A percentile compares a stretch with the other conserved stretches of the same genome.
These are phyloP conservation scores for Prinia subflava DNA, from an alignment of 2,113 vertebrate genomes.

Conservation along the genomic window DNA sequence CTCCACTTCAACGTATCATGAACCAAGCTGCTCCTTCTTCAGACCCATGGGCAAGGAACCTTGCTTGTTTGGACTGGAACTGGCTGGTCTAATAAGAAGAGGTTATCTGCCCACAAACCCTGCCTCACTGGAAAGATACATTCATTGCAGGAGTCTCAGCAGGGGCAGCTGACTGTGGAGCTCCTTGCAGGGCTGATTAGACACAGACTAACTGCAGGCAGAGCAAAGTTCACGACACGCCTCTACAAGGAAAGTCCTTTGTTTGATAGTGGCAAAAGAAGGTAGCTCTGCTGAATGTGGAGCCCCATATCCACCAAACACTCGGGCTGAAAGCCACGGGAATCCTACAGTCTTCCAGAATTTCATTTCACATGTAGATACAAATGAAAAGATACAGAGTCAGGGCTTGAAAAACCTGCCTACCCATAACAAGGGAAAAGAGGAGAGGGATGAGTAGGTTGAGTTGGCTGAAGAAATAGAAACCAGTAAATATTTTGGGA, in stretches of 20 bases:
- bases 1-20: rapidly evolving
- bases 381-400: not conserved
- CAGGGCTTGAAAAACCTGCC: not conserved
- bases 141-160: not conserved
- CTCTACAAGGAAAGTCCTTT: not conserved
- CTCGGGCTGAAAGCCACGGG: not conserved
- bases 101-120: not conserved
- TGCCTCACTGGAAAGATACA: not conserved
- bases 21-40: not conserved
- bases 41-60: rapidly evolving
- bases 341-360: not conserved
- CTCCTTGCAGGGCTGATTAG: not conserved
- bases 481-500: not conserved
- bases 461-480: not conserved
- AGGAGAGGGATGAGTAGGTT: not conserved
- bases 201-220: not conserved
- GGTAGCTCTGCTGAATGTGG: not conserved
- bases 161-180: not conserved
- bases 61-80: not conserved
- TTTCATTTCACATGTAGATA: not conserved
- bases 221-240: slow-evolving; percentile 25
- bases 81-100: not conserved
- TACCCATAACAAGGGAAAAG: not conserved
- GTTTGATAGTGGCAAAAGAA: not conserved
- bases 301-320: rapidly evolving